Percentiles rank a stretch among this genome's conserved stretches.
These are phyloP conservation scores for Cyrtorhinus lividipennis DNA, from an alignment of 1,140 invertebrate genomes.

Conservation along the genomic window DNA sequence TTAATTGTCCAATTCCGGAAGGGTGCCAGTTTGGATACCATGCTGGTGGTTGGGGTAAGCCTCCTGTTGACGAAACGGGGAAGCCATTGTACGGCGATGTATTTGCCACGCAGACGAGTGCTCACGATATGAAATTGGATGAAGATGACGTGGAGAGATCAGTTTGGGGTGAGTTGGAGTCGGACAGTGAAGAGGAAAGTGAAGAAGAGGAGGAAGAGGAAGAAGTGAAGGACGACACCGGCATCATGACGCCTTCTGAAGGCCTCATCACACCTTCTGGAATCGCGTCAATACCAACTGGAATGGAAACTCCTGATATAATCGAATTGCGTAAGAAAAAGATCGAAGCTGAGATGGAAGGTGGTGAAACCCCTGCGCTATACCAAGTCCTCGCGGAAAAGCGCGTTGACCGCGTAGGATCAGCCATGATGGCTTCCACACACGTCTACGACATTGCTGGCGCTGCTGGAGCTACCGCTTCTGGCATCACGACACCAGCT, in stretches of 20 bases:
- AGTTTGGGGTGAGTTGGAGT: constrained; percentile 95
- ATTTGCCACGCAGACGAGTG: constrained; percentile 59
- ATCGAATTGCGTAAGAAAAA: constrained; percentile 96
- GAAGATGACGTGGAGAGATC: constrained; percentile 86
- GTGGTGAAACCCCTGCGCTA: constrained; percentile 75
- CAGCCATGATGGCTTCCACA: constrained; percentile 96
- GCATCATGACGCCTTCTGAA: constrained; percentile 64
- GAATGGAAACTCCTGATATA: constrained; percentile 94
- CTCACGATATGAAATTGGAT: constrained; percentile 20
- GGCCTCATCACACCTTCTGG: constrained; percentile 91
- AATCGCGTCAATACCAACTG: constrained; percentile 83
- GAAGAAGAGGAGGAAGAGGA: constrained; percentile 73
- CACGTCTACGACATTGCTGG: constrained; percentile 81
- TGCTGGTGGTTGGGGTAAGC: constrained; percentile 98
- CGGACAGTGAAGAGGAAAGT: constrained; percentile 83
- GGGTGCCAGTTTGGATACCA: constrained; percentile 98
- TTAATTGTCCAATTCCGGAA: constrained; percentile 91
- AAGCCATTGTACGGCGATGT: constrained; percentile 98
- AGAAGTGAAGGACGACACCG: constrained; percentile 50
- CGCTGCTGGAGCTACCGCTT: constrained; percentile 8
- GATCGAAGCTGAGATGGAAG: constrained; percentile 94
- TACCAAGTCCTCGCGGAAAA: constrained; percentile 93
- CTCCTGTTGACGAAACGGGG: constrained; percentile 97
- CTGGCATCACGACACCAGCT: constrained; percentile 31
- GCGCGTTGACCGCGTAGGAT: constrained; percentile 72